Evolutionary conservation across 1,140 invertebrate genomes (phyloP), one percentile per base, ranked within the genome.

Genomic region (Thalassaphorura encarpata): DNA sequence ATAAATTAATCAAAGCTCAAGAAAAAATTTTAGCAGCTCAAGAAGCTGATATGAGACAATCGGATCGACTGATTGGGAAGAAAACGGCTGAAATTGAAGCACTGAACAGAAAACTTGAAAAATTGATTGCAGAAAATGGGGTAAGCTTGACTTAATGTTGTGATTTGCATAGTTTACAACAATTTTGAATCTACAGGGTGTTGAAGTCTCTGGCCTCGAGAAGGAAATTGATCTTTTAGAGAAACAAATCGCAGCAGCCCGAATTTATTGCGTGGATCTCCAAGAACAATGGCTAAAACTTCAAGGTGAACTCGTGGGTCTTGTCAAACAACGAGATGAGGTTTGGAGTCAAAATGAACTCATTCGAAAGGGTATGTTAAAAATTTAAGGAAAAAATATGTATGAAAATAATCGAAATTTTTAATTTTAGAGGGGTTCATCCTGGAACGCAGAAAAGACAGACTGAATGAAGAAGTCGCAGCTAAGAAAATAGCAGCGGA

Each of bases 211-310:
- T 52, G 73, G 77, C 0, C 66, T 71, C 5, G 76, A 81, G 60
- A 49, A 76, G 3, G 80, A 79, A 67, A 78, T 82, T 8, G 43
- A 40, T 1, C 54, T 51, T 6, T 40, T 69, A n/a, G 48, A 66
- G 42, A 52, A 56, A 15, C 52, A 58, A 33, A 59, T 68, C 33
- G 28, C 21, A 11, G 23, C 24, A 3, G 43, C 58, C 18, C 61
- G 54, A 24, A 58, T 56, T 26, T 61, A 63, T 43, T 49, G 57
- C 27, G 42, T 53, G 18, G 53, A 61, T 19, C 70, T 81, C 54
- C 82, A 87, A 67, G 76, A 79, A 56, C 78, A 80, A 67, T 88
- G 86, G 86, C 68, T 87, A 45, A 76, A 83, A 40, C 75, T 83
- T 58, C 83, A 88, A 69, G 78, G 78, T 18, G 77, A 81, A 63